Evolutionary conservation across 2,888 invertebrate species (phyloP).

Genomic region (Chymomyza fuscimana): DNA sequence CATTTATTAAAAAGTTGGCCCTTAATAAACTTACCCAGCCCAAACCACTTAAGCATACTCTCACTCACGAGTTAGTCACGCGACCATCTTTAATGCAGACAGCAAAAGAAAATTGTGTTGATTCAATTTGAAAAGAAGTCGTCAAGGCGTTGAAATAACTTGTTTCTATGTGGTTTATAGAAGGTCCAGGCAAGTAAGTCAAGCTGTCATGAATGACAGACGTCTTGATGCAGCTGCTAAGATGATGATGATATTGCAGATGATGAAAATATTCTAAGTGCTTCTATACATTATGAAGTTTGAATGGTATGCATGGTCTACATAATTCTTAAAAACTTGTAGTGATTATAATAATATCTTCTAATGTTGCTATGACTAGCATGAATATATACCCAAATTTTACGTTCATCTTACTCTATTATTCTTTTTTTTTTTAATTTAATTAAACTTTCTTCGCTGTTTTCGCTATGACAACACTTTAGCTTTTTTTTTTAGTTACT

Average conservation of each 20-base stretch:
- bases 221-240: neutral
- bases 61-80: neutral
- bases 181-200: neutral
- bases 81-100: neutral
- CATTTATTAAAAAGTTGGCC: too few species aligned
- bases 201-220: neutral
- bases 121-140: slow-evolving; percentile 68
- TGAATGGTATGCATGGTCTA: neutral
- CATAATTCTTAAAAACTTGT: neutral
- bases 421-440: too few species aligned
- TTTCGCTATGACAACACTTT: too few species aligned
- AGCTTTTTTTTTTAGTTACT: too few species aligned
- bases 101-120: slow-evolving; percentile 65
- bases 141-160: slow-evolving; percentile 20
- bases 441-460: too few species aligned
- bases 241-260: neutral
- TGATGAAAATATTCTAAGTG: neutral
- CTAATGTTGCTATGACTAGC: neutral
- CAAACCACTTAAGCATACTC: neutral
- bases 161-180: neutral
- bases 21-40: neutral
- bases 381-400: neutral
- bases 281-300: neutral
- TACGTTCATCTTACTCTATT: too few species aligned
- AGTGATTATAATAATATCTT: neutral